phyloP scores from a whole-genome alignment of 1,140 invertebrate genomes.

The Nylanderia fulva region DNA sequence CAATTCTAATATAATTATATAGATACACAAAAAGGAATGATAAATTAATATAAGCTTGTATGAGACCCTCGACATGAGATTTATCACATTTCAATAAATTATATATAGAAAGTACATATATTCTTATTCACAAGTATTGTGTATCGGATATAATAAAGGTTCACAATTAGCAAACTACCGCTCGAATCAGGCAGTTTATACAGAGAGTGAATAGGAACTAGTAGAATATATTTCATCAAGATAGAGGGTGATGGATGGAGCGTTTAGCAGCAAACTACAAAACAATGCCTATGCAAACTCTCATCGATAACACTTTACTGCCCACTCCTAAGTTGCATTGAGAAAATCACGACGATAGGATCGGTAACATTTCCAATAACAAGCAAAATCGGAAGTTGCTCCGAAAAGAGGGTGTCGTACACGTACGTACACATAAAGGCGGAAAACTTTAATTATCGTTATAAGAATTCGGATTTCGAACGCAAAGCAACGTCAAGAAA shows the following conservation, averaged over 20 bases:
- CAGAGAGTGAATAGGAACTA: constrained; percentile 66
- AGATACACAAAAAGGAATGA: too few relatives aligned
- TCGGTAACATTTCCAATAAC: constrained; percentile 31
- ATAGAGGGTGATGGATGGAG: constrained; percentile 72
- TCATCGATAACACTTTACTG: constrained; percentile 72
- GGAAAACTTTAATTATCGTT: constrained; percentile 1
- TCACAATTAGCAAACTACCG: constrained; percentile 68
- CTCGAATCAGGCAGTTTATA: constrained; percentile 57
- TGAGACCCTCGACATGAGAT: not conserved
- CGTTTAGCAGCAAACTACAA: constrained; percentile 72
- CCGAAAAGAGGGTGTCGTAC: not conserved
- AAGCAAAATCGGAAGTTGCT: not conserved
- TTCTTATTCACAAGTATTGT: constrained; percentile 48
- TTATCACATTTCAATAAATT: constrained; percentile 23
- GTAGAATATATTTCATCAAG: constrained; percentile 73
- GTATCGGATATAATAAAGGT: constrained; percentile 54
- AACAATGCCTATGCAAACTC: constrained; percentile 71
- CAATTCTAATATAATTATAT: too few relatives aligned
- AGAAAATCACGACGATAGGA: constrained; percentile 60
- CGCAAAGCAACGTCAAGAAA: constrained; percentile 18
- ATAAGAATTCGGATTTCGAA: constrained; percentile 5
- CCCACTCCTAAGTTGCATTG: constrained; percentile 63
- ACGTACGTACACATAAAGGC: too few relatives aligned
- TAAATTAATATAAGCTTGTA: too few relatives aligned
- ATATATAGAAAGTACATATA: not conserved